A percentile compares a stretch with the other conserved stretches of the same genome.
Evolutionary conservation across 1,140 invertebrate genomes (phyloP).

Genomic region (Platorchestia sp.): DNA sequence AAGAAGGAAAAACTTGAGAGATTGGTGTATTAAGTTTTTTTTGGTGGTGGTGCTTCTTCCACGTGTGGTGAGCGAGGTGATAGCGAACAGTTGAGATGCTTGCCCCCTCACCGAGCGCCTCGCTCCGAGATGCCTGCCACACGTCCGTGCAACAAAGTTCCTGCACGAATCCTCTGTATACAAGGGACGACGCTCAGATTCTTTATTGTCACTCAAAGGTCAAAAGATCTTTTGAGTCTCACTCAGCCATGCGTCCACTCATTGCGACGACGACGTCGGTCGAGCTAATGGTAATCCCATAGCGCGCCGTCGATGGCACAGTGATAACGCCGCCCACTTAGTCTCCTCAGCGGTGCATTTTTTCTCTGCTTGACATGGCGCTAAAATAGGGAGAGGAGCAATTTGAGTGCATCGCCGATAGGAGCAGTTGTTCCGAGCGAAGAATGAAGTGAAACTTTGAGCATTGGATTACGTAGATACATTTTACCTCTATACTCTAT

Average conservation of each 20-base stretch:
- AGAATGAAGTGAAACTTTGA: background rate
- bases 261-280: background rate
- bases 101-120: background rate
- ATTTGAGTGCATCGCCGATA: background rate
- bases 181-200: constrained; percentile 5
- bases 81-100: background rate
- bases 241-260: background rate
- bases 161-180: background rate
- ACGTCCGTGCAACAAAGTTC: background rate
- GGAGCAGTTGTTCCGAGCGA: background rate
- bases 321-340: background rate
- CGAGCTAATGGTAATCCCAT: background rate
- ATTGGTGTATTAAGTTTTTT: background rate
- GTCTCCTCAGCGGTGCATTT: background rate
- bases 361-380: background rate
- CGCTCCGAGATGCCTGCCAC: background rate
- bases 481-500: background rate
- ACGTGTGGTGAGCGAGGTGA: background rate
- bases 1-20: background rate
- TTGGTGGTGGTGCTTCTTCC: background rate
- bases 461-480: background rate
- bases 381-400: background rate
- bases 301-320: background rate
- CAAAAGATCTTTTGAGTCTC: constrained; percentile 8
- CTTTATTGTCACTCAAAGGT: constrained; percentile 8